phyloP scores from a whole-genome alignment of 2,113 vertebrate genomes.

The Gasterosteus nipponicus region DNA sequence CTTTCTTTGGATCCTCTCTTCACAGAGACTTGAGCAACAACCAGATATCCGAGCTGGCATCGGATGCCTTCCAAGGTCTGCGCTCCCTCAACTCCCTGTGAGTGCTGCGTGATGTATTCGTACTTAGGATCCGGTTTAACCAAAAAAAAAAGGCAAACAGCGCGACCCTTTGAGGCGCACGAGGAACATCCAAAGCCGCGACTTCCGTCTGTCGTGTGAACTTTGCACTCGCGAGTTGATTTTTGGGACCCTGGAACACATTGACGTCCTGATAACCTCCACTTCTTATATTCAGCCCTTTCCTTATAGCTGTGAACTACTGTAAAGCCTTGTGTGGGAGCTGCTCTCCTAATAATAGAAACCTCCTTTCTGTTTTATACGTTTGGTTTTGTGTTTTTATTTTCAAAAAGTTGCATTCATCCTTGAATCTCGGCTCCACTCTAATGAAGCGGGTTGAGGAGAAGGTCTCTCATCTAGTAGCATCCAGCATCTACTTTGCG shows the following conservation, averaged over 20 bases:
- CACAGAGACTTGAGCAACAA: slow-evolving; percentile 98
- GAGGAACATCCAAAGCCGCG: neutral
- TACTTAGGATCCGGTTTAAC: neutral
- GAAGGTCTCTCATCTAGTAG: neutral
- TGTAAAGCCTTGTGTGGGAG: neutral
- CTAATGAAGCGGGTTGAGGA: neutral
- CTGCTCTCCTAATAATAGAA: neutral
- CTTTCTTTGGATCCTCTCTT: slow-evolving; percentile 45
- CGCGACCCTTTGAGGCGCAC: neutral
- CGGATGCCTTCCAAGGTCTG: slow-evolving; percentile 96
- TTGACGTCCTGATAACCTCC: neutral
- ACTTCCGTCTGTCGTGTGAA: slow-evolving; percentile 3
- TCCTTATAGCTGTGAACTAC: neutral
- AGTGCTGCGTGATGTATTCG: slow-evolving; percentile 74
- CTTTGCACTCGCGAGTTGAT: neutral
- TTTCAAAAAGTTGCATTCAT: neutral
- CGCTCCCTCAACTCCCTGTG: slow-evolving; percentile 98
- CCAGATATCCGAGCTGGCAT: slow-evolving; percentile 96
- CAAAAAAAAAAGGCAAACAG: neutral
- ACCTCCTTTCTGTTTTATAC: neutral
- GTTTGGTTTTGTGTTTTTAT: neutral
- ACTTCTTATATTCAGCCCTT: neutral
- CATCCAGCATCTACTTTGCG: slow-evolving; percentile 43
- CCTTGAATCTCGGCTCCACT: neutral
- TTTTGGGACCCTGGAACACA: slow-evolving; percentile 1